phyloP scores from a whole-genome alignment of 2,888 invertebrate genomes.

The Heteromurus nitidus region DNA sequence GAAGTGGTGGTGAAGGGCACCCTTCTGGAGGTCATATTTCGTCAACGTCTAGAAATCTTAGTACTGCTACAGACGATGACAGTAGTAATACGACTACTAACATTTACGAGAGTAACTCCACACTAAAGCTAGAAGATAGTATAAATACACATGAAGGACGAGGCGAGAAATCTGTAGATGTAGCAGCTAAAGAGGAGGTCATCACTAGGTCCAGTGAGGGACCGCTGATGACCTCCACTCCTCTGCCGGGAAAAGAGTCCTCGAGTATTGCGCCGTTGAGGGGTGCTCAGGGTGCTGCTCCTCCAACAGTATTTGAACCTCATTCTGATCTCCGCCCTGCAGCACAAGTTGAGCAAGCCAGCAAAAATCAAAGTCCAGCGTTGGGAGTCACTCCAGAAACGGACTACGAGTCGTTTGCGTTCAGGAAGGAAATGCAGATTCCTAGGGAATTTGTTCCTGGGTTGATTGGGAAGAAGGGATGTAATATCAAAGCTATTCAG shows the following conservation, averaged over 20 bases:
- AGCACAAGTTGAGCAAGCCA: conserved; percentile 26
- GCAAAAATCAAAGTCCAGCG: too few species aligned
- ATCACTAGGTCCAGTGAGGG: conserved; percentile 18
- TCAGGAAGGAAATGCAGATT: conserved; percentile 71
- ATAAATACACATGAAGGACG: too few species aligned
- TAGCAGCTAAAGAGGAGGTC: conserved; percentile 41
- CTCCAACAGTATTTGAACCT: conserved; percentile 38
- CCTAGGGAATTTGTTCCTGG: conserved; percentile 76
- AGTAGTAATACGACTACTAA: conserved; percentile 40
- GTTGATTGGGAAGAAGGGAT: conserved; percentile 82
- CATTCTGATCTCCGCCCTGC: conserved; percentile 50
- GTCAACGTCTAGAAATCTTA: not conserved
- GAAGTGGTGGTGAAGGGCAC: not conserved
- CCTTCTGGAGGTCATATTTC: not conserved
- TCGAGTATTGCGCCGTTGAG: conserved; percentile 7
- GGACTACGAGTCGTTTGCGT: conserved; percentile 50
- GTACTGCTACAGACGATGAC: conserved; percentile 12
- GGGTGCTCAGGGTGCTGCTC: too few species aligned
- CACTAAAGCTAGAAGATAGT: conserved; percentile 56
- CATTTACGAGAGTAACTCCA: conserved; percentile 47
- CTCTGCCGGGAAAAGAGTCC: conserved; percentile 37
- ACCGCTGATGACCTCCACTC: conserved; percentile 58
- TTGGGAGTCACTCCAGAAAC: conserved; percentile 45
- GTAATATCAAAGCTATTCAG: conserved; percentile 86
- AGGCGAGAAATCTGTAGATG: conserved; percentile 26